Percentiles rank a stretch among this genome's conserved stretches.
These are phyloP conservation scores for Gymnogyps californianus DNA, from an alignment of 2,113 vertebrate genomes.

Conservation along the genomic window DNA sequence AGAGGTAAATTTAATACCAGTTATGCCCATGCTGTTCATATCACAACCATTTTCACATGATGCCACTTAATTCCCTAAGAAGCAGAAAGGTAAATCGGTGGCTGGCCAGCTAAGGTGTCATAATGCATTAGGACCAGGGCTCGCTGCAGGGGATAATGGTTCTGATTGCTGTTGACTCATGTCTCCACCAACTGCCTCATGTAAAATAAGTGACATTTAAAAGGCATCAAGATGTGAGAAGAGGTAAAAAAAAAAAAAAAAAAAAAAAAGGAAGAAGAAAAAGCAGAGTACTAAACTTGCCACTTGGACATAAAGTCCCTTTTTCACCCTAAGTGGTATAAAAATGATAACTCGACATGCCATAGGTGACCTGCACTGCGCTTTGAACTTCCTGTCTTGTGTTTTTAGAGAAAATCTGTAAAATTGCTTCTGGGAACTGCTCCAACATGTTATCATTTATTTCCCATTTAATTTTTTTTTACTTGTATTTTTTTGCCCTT, in stretches of 20 bases:
- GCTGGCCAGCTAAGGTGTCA: slow-evolving; percentile 84
- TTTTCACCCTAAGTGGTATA: slow-evolving; percentile 77
- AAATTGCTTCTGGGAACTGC: slow-evolving; percentile 94
- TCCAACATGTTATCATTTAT: slow-evolving; percentile 89
- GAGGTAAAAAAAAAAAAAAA: slow-evolving; percentile 68
- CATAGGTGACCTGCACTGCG: slow-evolving; percentile 77
- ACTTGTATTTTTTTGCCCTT: slow-evolving; percentile 75
- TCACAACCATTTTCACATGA: slow-evolving; percentile 94
- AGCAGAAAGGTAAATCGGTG: slow-evolving; percentile 89
- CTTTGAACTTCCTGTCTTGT: slow-evolving; percentile 86
- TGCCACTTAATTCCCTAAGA: slow-evolving; percentile 95
- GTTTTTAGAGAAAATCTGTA: slow-evolving; percentile 79
- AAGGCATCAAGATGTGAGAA: slow-evolving; percentile 91
- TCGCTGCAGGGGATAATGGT: slow-evolving; percentile 90
- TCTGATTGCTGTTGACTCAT: slow-evolving; percentile 91
- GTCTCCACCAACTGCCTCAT: slow-evolving; percentile 87
- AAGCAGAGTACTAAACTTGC: slow-evolving; percentile 74
- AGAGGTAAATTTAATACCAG: slow-evolving; percentile 90
- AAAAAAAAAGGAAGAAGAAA: slow-evolving; percentile 49
- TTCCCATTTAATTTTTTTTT: slow-evolving; percentile 88
- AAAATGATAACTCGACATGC: slow-evolving; percentile 84
- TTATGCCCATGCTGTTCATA: slow-evolving; percentile 96
- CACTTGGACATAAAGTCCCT: slow-evolving; percentile 73
- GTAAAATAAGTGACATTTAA: slow-evolving; percentile 96
- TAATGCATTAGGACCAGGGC: slow-evolving; percentile 87